Evolutionary conservation across 1,140 invertebrate genomes (phyloP).

Genomic region (Aporrectodea caliginosa): DNA sequence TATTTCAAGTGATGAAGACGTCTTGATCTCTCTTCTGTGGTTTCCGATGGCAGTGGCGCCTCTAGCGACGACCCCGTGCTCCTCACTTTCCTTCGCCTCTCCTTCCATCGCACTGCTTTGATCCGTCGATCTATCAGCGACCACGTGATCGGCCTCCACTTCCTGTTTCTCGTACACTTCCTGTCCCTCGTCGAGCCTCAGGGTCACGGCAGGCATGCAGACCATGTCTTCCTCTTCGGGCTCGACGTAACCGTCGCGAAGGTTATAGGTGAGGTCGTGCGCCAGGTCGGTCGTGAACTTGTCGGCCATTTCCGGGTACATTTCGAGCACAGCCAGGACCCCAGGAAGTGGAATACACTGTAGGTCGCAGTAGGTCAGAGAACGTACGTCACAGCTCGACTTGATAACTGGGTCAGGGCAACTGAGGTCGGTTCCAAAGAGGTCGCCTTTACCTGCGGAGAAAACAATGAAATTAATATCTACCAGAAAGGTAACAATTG

Average conservation of each 20-base stretch:
- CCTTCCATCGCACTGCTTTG: no score
- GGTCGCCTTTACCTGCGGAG: slow-evolving; percentile 86
- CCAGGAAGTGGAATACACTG: slow-evolving; percentile 89
- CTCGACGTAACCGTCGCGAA: slow-evolving; percentile 70
- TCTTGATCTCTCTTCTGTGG: not conserved
- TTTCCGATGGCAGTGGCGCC: not conserved
- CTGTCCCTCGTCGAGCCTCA: not conserved
- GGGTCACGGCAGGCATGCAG: slow-evolving; percentile 9
- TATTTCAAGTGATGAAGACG: not conserved
- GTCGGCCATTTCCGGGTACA: slow-evolving; percentile 87
- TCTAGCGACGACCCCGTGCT: not conserved
- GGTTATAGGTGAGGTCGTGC: slow-evolving; percentile 91
- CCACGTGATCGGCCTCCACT: not conserved
- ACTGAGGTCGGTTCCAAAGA: slow-evolving; percentile 87
- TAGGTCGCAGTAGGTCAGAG: slow-evolving; percentile 89
- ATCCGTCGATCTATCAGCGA: not conserved
- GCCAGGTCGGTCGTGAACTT: slow-evolving; percentile 90
- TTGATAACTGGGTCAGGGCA: slow-evolving; percentile 75
- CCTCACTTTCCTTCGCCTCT: not conserved
- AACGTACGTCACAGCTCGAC: slow-evolving; percentile 89
- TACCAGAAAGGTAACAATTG: no score
- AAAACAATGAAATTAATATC: no score
- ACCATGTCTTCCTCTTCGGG: slow-evolving; percentile 34
- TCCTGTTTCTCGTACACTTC: not conserved
- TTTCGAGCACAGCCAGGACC: slow-evolving; percentile 77